Conservation (phyloP, 2,888 invertebrate genomes). For the Folsomia manolachei region DNA sequence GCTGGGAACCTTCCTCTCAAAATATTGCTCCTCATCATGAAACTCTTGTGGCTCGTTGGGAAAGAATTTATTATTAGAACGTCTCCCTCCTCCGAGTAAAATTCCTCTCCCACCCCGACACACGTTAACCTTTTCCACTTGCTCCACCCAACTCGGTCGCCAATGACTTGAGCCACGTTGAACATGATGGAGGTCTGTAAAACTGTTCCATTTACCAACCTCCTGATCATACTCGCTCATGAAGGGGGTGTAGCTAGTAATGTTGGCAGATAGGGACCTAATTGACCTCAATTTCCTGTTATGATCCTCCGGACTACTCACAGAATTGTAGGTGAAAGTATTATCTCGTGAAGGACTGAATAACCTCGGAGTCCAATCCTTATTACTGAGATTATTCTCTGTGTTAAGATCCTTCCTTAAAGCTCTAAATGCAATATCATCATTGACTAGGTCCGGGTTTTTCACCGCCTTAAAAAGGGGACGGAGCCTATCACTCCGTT, state of each 20-base stretch:
- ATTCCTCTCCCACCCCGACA: no score
- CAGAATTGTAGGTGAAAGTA: slow-evolving; percentile 24
- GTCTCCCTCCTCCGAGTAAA: slow-evolving; percentile 15
- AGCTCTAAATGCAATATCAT: slow-evolving; percentile 81
- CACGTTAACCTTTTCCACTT: slow-evolving; percentile 21
- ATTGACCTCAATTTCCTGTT: slow-evolving; percentile 73
- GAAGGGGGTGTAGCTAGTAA: slow-evolving; percentile 62
- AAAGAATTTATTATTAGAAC: slow-evolving; percentile 28
- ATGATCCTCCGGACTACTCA: not conserved
- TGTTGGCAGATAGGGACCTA: slow-evolving; percentile 78
- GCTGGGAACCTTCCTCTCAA: slow-evolving; percentile 30
- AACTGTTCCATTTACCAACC: slow-evolving; percentile 49
- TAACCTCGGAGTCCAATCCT: slow-evolving; percentile 49
- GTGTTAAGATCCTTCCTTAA: slow-evolving; percentile 72
- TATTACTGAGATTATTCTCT: slow-evolving; percentile 33
- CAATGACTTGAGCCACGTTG: not conserved
- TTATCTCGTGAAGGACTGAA: slow-evolving; percentile 38
- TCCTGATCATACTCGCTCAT: slow-evolving; percentile 14
- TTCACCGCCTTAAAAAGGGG: slow-evolving; percentile 66
- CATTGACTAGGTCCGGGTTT: slow-evolving; percentile 78
- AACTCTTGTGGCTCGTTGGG: slow-evolving; percentile 5
- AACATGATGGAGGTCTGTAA: slow-evolving; percentile 40
- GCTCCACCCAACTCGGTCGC: slow-evolving; percentile 5
- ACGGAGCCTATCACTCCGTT: slow-evolving; percentile 61
- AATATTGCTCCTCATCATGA: no score